Conservation (phyloP, 2,113 vertebrate species). For the Burhinus bistriatus region DNA sequence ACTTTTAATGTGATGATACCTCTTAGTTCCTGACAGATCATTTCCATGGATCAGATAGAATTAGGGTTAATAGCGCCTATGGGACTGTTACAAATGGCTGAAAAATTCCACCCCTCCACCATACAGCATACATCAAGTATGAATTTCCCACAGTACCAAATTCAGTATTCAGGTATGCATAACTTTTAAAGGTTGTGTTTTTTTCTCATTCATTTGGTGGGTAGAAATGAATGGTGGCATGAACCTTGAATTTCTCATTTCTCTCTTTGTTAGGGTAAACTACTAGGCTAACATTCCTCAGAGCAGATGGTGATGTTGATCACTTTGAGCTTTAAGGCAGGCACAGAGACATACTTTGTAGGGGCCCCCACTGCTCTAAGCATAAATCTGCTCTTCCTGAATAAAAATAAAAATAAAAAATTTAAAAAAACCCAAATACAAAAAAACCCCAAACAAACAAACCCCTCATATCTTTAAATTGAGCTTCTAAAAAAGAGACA, state of each 20-base stretch:
- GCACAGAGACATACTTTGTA: neutral
- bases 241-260: neutral
- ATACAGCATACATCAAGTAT: neutral
- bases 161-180: neutral
- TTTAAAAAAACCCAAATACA: neutral
- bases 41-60: neutral
- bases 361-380: neutral
- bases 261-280: neutral
- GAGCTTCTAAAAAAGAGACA: neutral
- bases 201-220: neutral
- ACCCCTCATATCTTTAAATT: neutral
- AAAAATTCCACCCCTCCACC: neutral
- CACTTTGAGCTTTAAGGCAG: neutral
- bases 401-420: no score
- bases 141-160: neutral
- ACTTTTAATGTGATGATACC: neutral
- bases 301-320: neutral
- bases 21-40: slow-evolving; percentile 29
- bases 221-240: neutral
- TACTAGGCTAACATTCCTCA: neutral
- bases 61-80: neutral
- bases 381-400: neutral
- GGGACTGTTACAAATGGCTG: neutral
- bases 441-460: no score
- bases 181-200: neutral